Evolutionary conservation across 2,113 vertebrate genomes (phyloP), one percentile per base, ranked within the genome.

Genomic region (Dasyornis broadbenti): DNA sequence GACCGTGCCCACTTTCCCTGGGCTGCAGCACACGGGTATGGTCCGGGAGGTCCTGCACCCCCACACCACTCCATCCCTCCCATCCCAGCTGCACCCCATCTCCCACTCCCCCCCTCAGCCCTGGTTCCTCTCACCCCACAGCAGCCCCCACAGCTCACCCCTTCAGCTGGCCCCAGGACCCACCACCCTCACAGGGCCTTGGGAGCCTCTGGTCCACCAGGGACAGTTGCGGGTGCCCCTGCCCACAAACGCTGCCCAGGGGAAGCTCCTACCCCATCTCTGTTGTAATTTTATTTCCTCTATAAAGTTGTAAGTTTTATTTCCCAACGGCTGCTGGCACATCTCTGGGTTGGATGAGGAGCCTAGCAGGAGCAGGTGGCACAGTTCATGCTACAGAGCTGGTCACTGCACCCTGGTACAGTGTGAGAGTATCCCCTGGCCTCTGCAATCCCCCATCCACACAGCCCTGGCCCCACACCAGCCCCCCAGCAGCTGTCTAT

Each of bases 201-300:
- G 5, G 71, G 45, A 92, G 26, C n/a, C n/a, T 21, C 64, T 24
- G 39, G 28, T 45, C 11, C 44, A 28, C 33, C 1, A 0, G 65
- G 33, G 28, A 40, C 59, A 65, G 50, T 71, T 78, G 72, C 19
- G 33, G 57, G 65, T 72, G 35, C 72, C 22, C 27, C 82, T 81
- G 75, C 75, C 54, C 54, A 42, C 42, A 76, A 44, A 56, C 1
- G 3, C 61, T 73, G 73, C 65, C n/a, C 6, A 3, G 45, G 88
- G 54, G 52, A 1, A 3, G 44, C 12, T 70, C 56, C 69, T 89
- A 60, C 59, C 11, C 70, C 63, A 4, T 24, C 35, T 60, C 89
- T 89, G 78, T 52, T 92, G 93, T 95, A 94, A 95, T 95, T 96
- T 96, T 96, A 95, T 95, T 95, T 95, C 88, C 84, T 91, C 53